phyloP scores from a whole-genome alignment of 2,888 invertebrate genomes.

The Epiblema foenella region DNA sequence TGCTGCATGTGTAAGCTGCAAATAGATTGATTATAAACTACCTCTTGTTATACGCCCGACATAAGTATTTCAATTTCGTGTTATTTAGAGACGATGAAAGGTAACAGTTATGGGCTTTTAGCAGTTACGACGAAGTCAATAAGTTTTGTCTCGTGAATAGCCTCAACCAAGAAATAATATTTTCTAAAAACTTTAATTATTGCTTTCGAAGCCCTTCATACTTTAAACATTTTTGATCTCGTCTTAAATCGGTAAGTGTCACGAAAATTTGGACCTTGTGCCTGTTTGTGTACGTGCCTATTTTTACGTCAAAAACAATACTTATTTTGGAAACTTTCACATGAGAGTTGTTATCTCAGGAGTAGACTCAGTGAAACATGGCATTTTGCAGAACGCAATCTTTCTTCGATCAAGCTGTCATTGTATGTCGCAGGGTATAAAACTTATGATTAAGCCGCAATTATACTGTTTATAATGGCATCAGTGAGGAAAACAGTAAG shows the following conservation, averaged over 20 bases:
- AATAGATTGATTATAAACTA: not conserved
- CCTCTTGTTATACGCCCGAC: not conserved
- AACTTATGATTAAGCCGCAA: conserved; percentile 50
- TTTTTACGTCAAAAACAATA: not conserved
- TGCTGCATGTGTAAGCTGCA: not conserved
- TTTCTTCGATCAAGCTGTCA: conserved; percentile 53
- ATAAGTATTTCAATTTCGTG: not conserved
- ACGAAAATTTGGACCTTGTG: not conserved
- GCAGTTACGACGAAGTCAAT: not conserved
- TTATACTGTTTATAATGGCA: conserved; percentile 50
- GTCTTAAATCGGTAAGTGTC: not conserved
- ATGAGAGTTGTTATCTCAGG: conserved; percentile 19
- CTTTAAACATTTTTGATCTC: not conserved
- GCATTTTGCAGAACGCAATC: conserved; percentile 48
- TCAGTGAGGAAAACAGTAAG: conserved; percentile 63
- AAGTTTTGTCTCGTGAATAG: not conserved
- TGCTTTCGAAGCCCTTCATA: not conserved
- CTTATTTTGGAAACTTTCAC: conserved; percentile 22
- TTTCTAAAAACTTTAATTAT: not conserved
- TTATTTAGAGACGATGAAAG: not conserved
- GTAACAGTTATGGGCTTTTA: not conserved
- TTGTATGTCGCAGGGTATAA: conserved; percentile 49
- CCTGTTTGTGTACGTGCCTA: not conserved
- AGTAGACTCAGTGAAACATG: conserved; percentile 36
- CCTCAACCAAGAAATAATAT: not conserved